Base-by-base conservation (phyloP, 2,113 vertebrate species). In the Haliaeetus leucogaster region DNA sequence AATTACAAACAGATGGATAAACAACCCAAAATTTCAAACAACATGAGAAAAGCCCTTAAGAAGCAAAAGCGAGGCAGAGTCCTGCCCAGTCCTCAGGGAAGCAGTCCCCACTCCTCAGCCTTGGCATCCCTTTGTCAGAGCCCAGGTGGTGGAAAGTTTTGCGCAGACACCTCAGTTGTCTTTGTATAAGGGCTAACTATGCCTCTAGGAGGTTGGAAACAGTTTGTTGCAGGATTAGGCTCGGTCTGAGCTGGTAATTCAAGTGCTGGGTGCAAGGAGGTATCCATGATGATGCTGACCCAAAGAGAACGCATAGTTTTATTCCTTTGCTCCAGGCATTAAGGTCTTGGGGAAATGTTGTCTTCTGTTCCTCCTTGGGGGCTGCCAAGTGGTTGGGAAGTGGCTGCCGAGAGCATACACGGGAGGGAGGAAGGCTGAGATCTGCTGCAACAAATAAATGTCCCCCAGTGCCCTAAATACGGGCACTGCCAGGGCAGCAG, bases 1-100 rank as follows among this genome's bases (percentile, higher is more conserved):
- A 89, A 94, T 95, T 94, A 40, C 92, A 78, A 88, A 85, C 94
- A 94, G 84, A 91, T 94, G 94, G 70, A 17, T 81, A 82, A 95
- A 93, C 83, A 93, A 70, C 9, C 52, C 17, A 11, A 65, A 32
- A 63, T 73, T 62, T 79, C 66, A 36, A 79, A 68, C 52, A 62
- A 82, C 29, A 7, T 16, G 59, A 52, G 55, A 93, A 74, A 68
- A 79, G 14, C 59, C 73, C 50, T 76, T 48, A 47, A 70, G 65
- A 90, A 65, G 53, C 34, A 83, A 42, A 58, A 87, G 22, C 0
- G 1, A 87, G 45, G 38, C 67, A n/a, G 50, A 53, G 43, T 42
- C 73, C 74, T 92, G 50, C 42, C 78, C 34, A 8, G 42, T 15
- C 50, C 66, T 83, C 32, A 2, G 78, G 10, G 66, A 27, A 20